phyloP scores from a whole-genome alignment of 2,113 vertebrate species.

The Cettia cetti region DNA sequence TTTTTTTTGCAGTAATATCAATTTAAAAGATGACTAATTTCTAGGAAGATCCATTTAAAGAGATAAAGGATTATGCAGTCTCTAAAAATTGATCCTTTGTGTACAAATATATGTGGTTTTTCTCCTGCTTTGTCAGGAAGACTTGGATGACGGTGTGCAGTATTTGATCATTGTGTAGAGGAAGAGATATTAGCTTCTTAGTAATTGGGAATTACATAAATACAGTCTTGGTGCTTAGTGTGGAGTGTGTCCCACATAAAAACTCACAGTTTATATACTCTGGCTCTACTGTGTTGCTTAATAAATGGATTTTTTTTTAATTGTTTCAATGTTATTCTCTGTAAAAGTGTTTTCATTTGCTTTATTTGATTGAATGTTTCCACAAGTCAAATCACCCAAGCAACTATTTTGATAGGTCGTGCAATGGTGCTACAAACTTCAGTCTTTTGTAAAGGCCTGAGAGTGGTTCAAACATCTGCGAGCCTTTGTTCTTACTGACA shows the following conservation, averaged over 20 bases:
- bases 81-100: slow-evolving; percentile 29
- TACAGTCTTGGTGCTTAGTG: neutral
- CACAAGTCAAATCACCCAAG: neutral
- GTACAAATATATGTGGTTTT: neutral
- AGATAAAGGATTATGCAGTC: neutral
- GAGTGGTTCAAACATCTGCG: neutral
- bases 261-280: neutral
- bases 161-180: slow-evolving; percentile 2
- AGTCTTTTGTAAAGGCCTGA: neutral
- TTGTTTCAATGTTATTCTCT: neutral
- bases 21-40: neutral
- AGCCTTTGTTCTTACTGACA: neutral
- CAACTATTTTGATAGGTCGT: neutral
- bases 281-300: neutral
- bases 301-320: neutral
- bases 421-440: neutral
- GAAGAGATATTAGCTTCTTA: neutral
- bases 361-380: neutral
- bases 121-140: neutral
- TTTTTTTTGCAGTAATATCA: neutral
- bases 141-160: neutral
- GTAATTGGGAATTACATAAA: neutral
- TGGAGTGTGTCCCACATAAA: neutral
- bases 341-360: neutral
- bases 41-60: neutral